Evolutionary conservation across 2,113 vertebrate genomes (phyloP).

Genomic region (Pluvialis apricaria): DNA sequence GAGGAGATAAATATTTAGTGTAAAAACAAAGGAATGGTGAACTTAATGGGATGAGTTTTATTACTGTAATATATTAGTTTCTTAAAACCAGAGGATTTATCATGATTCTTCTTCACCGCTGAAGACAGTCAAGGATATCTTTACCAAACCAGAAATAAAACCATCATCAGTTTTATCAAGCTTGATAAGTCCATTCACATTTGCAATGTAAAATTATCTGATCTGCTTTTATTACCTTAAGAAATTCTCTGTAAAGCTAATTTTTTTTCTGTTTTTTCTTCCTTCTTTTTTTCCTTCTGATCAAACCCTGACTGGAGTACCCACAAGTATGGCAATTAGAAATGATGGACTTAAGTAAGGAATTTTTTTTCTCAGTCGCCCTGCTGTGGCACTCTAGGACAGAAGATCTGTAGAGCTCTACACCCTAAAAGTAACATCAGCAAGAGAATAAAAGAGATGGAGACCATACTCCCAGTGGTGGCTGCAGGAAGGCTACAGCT

Average conservation of each 20-base stretch:
- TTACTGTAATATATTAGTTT: background rate
- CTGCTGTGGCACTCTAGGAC: background rate
- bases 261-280: no score
- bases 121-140: background rate
- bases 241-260: background rate
- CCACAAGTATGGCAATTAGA: background rate
- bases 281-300: background rate
- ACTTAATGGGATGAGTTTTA: background rate
- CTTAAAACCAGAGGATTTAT: background rate
- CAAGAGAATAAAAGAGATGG: background rate
- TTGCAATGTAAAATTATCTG: background rate
- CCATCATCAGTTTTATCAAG: background rate
- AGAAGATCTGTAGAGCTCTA: background rate
- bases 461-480: background rate
- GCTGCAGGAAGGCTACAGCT: background rate
- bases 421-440: background rate
- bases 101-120: background rate
- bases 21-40: background rate
- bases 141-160: background rate
- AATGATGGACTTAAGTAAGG: background rate
- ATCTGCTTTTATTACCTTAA: background rate
- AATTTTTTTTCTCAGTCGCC: background rate
- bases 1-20: background rate
- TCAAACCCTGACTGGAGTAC: rapidly evolving
- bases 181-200: background rate